Evolutionary conservation across 2,113 vertebrate genomes (phyloP).

Genomic region (Ochotona princeps): DNA sequence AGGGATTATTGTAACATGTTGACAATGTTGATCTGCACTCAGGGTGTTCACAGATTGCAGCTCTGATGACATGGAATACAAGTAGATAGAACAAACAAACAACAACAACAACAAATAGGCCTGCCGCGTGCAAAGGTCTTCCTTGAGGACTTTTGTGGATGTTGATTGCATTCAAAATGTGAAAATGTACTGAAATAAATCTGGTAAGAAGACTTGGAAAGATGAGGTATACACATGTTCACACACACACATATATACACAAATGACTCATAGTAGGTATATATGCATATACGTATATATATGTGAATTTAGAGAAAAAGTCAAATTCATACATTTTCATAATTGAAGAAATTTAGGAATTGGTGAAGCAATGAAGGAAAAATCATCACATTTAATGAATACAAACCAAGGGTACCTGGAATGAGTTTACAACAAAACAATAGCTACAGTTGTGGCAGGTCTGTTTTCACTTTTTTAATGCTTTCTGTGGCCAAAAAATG

Average conservation of each 20-base stretch:
- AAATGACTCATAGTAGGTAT: neutral
- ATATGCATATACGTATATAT: neutral
- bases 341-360: neutral
- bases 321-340: neutral
- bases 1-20: neutral
- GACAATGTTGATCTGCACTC: neutral
- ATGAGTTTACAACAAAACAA: too few species aligned
- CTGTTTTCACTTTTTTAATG: too few species aligned
- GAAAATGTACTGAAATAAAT: neutral
- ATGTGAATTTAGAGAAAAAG: neutral
- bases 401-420: too few species aligned
- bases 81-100: neutral
- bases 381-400: neutral
- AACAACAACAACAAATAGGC: too few species aligned
- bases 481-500: too few species aligned
- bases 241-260: neutral
- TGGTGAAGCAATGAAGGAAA: neutral
- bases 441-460: too few species aligned
- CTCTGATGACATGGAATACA: neutral
- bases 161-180: neutral
- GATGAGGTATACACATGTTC: neutral
- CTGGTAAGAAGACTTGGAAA: neutral
- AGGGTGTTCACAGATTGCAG: neutral
- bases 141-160: neutral
- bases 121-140: too few species aligned